These are phyloP conservation scores for Heliothis peltigera DNA, from an alignment of 2,888 invertebrate genomes.

Conservation along the genomic window DNA sequence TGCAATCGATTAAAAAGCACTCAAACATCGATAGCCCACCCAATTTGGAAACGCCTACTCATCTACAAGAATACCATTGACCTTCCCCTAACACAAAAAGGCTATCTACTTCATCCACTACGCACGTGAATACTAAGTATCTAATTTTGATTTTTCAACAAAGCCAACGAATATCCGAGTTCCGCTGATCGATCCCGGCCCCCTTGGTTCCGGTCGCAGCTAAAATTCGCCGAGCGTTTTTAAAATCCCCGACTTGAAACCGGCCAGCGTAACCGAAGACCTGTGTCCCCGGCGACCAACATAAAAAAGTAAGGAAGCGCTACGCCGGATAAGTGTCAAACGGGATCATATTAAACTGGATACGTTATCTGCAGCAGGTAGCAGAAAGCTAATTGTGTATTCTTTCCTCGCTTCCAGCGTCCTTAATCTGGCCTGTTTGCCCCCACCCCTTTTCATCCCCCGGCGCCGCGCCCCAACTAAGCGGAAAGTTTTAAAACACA, in stretches of 20 bases:
- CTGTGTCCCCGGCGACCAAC: constrained; percentile 63
- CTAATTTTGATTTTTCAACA: constrained; percentile 88
- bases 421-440: constrained; percentile 87
- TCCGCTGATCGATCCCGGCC: constrained; percentile 84
- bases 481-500: constrained; percentile 86
- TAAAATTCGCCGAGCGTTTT: constrained; percentile 83
- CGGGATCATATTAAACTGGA: constrained; percentile 77
- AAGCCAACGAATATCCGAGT: constrained; percentile 81
- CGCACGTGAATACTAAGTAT: constrained; percentile 85
- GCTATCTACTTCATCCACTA: constrained; percentile 66
- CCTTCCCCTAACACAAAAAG: constrained; percentile 64
- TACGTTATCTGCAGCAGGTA: constrained; percentile 87
- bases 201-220: constrained; percentile 86
- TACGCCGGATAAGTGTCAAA: constrained; percentile 65
- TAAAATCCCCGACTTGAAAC: constrained; percentile 83
- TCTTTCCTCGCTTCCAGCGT: constrained; percentile 88
- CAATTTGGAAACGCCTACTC: constrained; percentile 27
- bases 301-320: constrained; percentile 60
- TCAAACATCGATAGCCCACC: constrained; percentile 12
- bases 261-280: constrained; percentile 75
- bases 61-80: constrained; percentile 36
- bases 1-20: constrained; percentile 7
- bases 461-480: constrained; percentile 82
- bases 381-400: constrained; percentile 89
- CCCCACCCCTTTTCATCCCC: constrained; percentile 72